Conservation (phyloP, 2,888 invertebrate species). For the Cotesia congregata region DNA sequence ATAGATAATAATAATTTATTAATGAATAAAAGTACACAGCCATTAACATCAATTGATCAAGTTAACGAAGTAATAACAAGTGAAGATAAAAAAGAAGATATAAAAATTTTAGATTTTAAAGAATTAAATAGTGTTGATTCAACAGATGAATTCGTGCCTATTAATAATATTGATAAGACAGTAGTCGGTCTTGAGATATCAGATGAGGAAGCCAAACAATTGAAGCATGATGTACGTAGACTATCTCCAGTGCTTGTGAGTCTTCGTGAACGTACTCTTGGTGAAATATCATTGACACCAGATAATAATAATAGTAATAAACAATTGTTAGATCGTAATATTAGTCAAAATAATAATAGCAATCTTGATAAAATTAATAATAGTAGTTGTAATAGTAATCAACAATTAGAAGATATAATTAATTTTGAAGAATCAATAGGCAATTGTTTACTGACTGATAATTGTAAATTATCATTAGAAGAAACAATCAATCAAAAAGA, state of each 20-base stretch:
- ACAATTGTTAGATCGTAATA: constrained; percentile 31
- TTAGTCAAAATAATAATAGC: neutral
- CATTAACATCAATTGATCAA: neutral
- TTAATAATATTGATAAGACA: constrained; percentile 58
- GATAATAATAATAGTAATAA: constrained; percentile 35
- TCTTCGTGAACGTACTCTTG: constrained; percentile 64
- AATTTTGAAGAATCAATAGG: neutral
- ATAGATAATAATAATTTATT: neutral
- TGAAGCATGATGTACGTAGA: constrained; percentile 63
- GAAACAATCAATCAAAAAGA: constrained; percentile 30
- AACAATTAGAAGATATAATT: neutral
- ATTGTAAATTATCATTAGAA: neutral
- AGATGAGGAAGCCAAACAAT: constrained; percentile 62
- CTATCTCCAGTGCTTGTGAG: constrained; percentile 66
- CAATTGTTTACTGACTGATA: constrained; percentile 14
- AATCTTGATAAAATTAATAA: constrained; percentile 5
- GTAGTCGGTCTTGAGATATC: constrained; percentile 65
- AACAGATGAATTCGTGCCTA: constrained; percentile 57
- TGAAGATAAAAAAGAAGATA: neutral
- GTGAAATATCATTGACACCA: constrained; percentile 64
- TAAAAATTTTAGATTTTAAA: neutral
- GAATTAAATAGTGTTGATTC: neutral
- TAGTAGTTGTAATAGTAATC: constrained; percentile 10
- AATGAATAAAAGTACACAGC: neutral
- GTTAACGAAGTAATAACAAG: neutral